These are phyloP conservation scores for Phaetusa simplex DNA, from an alignment of 2,113 vertebrate genomes.

Conservation along the genomic window DNA sequence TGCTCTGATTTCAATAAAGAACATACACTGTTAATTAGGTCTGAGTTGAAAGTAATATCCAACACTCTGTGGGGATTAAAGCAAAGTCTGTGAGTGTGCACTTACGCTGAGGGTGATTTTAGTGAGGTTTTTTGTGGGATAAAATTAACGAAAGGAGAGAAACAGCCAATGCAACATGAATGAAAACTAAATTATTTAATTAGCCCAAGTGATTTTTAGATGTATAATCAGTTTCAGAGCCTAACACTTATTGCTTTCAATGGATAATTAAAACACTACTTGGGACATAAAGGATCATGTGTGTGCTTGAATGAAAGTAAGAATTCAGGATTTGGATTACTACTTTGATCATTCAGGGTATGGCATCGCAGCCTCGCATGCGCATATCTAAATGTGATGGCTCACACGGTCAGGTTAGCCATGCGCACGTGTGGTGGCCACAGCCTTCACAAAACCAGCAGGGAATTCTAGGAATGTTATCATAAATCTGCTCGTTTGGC, in stretches of 20 bases:
- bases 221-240: conserved; percentile 22
- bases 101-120: background rate
- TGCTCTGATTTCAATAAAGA: background rate
- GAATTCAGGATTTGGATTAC: background rate
- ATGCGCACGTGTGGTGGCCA: background rate
- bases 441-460: background rate
- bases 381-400: background rate
- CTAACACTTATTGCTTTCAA: background rate
- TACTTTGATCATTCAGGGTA: background rate
- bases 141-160: conserved; percentile 1
- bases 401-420: background rate
- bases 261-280: background rate
- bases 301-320: background rate
- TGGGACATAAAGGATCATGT: background rate
- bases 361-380: fast-evolving
- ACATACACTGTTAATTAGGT: background rate
- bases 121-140: background rate
- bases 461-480: background rate
- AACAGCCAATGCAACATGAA: background rate
- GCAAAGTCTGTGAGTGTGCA: background rate
- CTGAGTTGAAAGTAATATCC: background rate
- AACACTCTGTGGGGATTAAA: background rate
- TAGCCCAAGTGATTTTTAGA: conserved; percentile 1
- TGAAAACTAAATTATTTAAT: background rate
- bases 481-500: fast-evolving